Evolutionary conservation across 2,797 vertebrate genomes (phyloP).

Genomic region (Coranthus polyacanthus): DNA sequence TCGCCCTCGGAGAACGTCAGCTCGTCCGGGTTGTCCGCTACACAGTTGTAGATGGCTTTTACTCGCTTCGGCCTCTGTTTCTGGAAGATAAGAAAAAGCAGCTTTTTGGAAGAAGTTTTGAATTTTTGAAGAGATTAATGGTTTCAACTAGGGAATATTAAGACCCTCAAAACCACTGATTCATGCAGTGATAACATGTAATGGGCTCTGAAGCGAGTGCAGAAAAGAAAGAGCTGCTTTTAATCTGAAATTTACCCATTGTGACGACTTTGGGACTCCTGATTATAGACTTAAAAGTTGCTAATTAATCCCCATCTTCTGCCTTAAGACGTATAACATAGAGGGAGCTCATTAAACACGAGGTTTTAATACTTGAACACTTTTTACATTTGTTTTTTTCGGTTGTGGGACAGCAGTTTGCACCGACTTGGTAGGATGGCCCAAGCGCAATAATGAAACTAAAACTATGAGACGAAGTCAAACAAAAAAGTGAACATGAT

Average conservation of each 20-base stretch:
- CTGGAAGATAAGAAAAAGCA: conserved; percentile 73
- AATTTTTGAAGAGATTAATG: background rate
- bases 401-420: too few relatives aligned
- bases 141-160: background rate
- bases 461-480: too few relatives aligned
- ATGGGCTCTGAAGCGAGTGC: background rate
- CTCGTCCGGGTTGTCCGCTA: conserved; percentile 97
- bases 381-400: too few relatives aligned
- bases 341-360: too few relatives aligned
- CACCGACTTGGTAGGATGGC: too few relatives aligned
- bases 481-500: too few relatives aligned
- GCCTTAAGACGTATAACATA: too few relatives aligned
- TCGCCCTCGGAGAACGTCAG: conserved; percentile 98
- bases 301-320: too few relatives aligned
- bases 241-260: background rate
- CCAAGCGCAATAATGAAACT: too few relatives aligned
- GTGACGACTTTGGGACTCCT: too few relatives aligned
- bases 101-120: background rate
- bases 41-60: conserved; percentile 97
- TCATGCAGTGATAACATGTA: background rate
- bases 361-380: too few relatives aligned
- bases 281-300: too few relatives aligned
- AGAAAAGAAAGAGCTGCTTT: background rate
- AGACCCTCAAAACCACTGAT: background rate
- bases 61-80: conserved; percentile 95